Evolutionary conservation across 2,888 invertebrate genomes (phyloP).

Genomic region (Sphaerophoria taeniata): DNA sequence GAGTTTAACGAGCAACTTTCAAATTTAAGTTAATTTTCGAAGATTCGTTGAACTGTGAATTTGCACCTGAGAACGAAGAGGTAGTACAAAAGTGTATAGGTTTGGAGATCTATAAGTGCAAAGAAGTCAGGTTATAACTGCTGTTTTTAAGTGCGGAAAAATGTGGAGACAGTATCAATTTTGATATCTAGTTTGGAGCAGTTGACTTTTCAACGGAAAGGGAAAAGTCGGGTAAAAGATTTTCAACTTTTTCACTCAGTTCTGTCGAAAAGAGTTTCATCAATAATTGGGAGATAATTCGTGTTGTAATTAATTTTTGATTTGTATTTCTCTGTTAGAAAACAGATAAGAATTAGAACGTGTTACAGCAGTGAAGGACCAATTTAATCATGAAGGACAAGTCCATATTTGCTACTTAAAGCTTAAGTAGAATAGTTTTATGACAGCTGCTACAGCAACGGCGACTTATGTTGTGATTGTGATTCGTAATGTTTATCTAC

Average conservation of each 20-base stretch:
- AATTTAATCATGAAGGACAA: no score
- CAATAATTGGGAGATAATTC: slow-evolving; percentile 19
- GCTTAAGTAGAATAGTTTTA: no score
- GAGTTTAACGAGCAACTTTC: slow-evolving; percentile 67
- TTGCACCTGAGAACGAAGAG: slow-evolving; percentile 53
- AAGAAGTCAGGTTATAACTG: slow-evolving; percentile 62
- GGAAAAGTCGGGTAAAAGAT: slow-evolving; percentile 10
- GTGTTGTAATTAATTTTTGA: slow-evolving; percentile 14
- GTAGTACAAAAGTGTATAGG: background rate
- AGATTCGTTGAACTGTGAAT: slow-evolving; percentile 69
- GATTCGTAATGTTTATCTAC: no score
- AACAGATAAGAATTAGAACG: background rate
- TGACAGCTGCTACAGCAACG: no score
- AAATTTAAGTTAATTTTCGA: slow-evolving; percentile 69
- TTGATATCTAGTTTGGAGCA: slow-evolving; percentile 42
- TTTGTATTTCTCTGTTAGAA: slow-evolving; percentile 12
- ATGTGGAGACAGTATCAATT: slow-evolving; percentile 48
- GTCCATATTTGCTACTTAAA: no score
- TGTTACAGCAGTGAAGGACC: no score
- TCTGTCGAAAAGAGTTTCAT: slow-evolving; percentile 1
- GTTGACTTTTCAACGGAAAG: slow-evolving; percentile 33
- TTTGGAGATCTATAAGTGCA: slow-evolving; percentile 35
- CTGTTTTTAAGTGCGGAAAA: slow-evolving; percentile 60
- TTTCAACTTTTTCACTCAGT: slow-evolving; percentile 20
- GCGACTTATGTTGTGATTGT: no score